Evolutionary conservation across 2,113 vertebrate species (phyloP).

Genomic region (Ophthalmolycus amberensis): DNA sequence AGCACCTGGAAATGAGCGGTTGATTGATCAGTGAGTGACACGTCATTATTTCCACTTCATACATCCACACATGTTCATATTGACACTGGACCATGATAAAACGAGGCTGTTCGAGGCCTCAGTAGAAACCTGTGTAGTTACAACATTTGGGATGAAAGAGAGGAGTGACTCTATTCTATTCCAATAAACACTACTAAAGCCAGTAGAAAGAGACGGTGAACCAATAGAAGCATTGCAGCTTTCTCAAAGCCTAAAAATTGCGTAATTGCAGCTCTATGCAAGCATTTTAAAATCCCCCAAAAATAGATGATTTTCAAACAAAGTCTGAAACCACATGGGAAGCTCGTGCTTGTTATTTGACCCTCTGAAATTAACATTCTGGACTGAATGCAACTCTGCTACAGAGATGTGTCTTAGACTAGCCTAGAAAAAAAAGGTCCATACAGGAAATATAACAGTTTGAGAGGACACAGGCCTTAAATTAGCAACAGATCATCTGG

Average conservation of each 20-base stretch:
- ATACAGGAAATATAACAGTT: neutral
- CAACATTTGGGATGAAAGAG: neutral
- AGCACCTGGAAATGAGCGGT: conserved; percentile 80
- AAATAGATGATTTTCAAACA: conserved; percentile 44
- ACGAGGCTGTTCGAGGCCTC: neutral
- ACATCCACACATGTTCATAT: neutral
- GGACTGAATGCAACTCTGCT: neutral
- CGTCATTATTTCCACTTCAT: neutral
- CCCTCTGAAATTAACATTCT: neutral
- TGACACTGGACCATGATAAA: neutral
- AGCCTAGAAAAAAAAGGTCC: neutral
- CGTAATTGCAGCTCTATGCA: neutral
- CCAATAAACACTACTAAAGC: conserved; percentile 7
- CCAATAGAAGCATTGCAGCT: conserved; percentile 4
- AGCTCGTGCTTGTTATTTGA: conserved; percentile 4
- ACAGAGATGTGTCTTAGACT: conserved; percentile 15
- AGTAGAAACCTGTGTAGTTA: neutral
- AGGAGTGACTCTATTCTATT: neutral
- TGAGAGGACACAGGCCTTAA: neutral
- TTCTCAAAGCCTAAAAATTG: conserved; percentile 19
- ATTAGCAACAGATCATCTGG: neutral
- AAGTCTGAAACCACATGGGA: conserved; percentile 23
- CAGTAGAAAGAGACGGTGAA: conserved; percentile 16
- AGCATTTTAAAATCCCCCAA: conserved; percentile 29
- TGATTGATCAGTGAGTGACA: conserved; percentile 5